Base-by-base conservation (phyloP, 2,888 invertebrate genomes). In the Archaeoteleia sp. region DNA sequence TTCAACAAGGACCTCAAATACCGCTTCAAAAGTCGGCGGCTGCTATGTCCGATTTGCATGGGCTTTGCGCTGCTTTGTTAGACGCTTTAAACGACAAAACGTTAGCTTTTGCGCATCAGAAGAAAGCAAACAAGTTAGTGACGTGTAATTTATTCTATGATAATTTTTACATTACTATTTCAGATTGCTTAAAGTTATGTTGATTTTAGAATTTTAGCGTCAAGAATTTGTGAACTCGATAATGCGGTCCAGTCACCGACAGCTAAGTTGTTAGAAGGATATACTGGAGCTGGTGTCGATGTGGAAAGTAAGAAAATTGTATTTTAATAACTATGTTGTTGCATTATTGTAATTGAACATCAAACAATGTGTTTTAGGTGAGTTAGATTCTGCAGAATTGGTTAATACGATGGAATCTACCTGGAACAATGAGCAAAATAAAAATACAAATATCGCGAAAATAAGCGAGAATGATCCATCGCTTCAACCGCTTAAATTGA, bases 1-100 rank as follows among this genome's bases (percentile, higher is more conserved):
- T 95, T 43, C 92, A 92, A 75, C 89, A 88, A 63, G 91, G 91
- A 63, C 83, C 85, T 15, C 80, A 83, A 20, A 85, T 88, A 67
- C 87, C 89, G 54, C 79, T 88, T 27, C 88, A 90, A 27, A 88
- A 89, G 27, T 89, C 90, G 72, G 88, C 89, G 7, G 90, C 90
- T 72, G 92, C 93, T 1, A 88, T 92, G 67, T 88, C 90, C 8
- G 95, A 95, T 84, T 86, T 95, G 34, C 92, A 92, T 76, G 91
- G 92, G 1, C 85, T 95, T 10, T 93, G 94, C 72, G 87, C 92
- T 46, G 94, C 94, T 3, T 86, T 96, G 29, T 87, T 95, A 75
- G 95, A 96, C 82, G 91, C 94, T 39, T 87, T 95, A 27, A 94
- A 93, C 84, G 95, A 96, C 81, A 95, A 95, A 86, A 93, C 92